Evolutionary conservation across 2,113 vertebrate genomes (phyloP), one percentile per base, ranked within the genome.

Genomic region (Micronycteris hirsuta): DNA sequence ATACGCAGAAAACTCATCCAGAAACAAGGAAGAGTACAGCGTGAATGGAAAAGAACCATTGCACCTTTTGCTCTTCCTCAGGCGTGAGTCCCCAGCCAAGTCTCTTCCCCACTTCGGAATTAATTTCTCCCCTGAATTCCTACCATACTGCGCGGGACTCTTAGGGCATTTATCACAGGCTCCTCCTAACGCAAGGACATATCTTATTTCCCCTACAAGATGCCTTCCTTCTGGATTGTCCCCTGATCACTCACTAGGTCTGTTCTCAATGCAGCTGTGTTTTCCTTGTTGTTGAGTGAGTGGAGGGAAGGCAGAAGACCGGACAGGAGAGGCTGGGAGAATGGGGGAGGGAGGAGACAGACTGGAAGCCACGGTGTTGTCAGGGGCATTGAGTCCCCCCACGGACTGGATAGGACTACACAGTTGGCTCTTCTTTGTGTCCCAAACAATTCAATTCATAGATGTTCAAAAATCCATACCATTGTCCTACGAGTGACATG

Each of bases 331-430:
- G 28, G 31, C 0, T 9, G 36, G 45, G 28, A 31, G 19, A 73
- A 33, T 31, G 2, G 22, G 10, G 5, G 5, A 83, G 17, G 8
- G 4, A 71, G 61, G 20, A 71, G 33, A 22, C 26, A 5, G 36
- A 52, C 14, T 67, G 26, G 31, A 54, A 74, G 43, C 20, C 2
- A 0, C 52, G 24, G 43, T 12, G 14, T 41, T 17, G 1, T 4
- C 16, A 43, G 45, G n/a, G 61, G 26, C 47, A 31, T 0, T 5
- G 4, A 52, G 36, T 54, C 33, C 12, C 16, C 12, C 5, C n/a
- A 8, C 1, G 24, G 43, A n/a, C 17, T 4, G 7, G 20, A 38
- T 4, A 36, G 54, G 12, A 31, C 10, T 1, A 3, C 4, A 4
- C 9, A 11, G 31, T 4, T 45, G 67, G 7, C 31, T 49, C 31